Conservation (phyloP, 2,113 vertebrate genomes). For the Pomatorhinus ruficollis region DNA sequence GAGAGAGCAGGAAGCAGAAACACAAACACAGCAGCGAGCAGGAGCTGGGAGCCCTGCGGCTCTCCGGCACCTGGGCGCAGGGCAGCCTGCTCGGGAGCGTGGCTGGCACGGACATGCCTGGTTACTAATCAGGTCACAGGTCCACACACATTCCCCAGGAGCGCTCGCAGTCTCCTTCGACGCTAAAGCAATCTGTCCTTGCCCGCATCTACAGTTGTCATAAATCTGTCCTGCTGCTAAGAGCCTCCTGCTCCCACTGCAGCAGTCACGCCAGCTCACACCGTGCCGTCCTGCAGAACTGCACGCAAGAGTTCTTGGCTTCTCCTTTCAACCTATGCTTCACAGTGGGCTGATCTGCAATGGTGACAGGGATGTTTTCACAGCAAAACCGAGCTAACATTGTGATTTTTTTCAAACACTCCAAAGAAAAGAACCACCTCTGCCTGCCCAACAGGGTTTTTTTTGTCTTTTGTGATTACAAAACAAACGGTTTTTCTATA, state of each 20-base stretch:
- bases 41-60: background rate
- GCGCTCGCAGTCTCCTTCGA: background rate
- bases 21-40: rapidly evolving
- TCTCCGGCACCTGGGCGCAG: background rate
- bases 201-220: background rate
- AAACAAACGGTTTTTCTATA: background rate
- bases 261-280: background rate
- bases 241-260: background rate
- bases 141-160: background rate
- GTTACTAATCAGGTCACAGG: conserved; percentile 10
- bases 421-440: background rate
- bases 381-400: background rate
- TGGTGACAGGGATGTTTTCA: background rate
- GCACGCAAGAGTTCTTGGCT: background rate
- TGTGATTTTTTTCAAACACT: background rate
- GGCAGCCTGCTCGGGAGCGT: background rate
- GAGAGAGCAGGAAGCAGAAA: background rate
- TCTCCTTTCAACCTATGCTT: background rate
- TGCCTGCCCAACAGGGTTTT: background rate
- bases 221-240: background rate
- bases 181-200: background rate
- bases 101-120: background rate
- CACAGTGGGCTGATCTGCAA: background rate
- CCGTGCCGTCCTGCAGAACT: background rate
- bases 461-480: background rate